Evolutionary conservation across 1,140 invertebrate genomes (phyloP), one percentile per base, ranked within the genome.

Genomic region (Ooceraea biroi): DNA sequence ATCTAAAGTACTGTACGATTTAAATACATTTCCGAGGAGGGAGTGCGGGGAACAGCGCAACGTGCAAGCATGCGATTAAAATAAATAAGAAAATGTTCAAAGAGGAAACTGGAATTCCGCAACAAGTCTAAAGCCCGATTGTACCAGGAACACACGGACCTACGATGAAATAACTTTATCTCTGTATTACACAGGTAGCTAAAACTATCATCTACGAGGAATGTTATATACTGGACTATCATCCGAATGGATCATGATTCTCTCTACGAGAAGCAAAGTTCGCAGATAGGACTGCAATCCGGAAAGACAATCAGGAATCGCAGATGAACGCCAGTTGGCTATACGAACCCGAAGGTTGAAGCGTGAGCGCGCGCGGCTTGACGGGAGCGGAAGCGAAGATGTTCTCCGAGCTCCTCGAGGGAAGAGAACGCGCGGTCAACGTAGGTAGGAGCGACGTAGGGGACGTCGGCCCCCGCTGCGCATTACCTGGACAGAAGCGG

Each of bases 401-500:
- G n/a, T n/a, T n/a, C n/a, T n/a, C n/a, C n/a, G 50, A n/a, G 12
- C 27, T 14, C 2, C 27, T 8, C 57, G 27, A n/a, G 55, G 30
- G 12, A 41, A 10, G 19, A n/a, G 36, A 57, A 44, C 0, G 19
- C 10, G 44, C 19, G 41, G 44, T 19, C 14, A 41, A 22, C 41
- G n/a, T 36, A 48, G 30, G n/a, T 36, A 48, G 30, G 50, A 55
- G 50, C 69, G 55, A 55, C 48, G 30, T 14, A 36, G 19, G n/a
- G 52, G 57, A 50, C 57, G 71, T 73, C 25, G 27, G 57, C 17
- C 41, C 14, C 41, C 17, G 57, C n/a, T 27, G 58, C 76, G 57
- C 41, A 44, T 74, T 82, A 82, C 78, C 60, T 84, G 55, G 60
- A n/a, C 63, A 57, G 52, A 65, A 52, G 12, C 30, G 58, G 7